Evolutionary conservation across 30 jellyfish, hydroid and myxozoan genomes (phyloP).

Genomic region (Nemopilema nomurai): DNA sequence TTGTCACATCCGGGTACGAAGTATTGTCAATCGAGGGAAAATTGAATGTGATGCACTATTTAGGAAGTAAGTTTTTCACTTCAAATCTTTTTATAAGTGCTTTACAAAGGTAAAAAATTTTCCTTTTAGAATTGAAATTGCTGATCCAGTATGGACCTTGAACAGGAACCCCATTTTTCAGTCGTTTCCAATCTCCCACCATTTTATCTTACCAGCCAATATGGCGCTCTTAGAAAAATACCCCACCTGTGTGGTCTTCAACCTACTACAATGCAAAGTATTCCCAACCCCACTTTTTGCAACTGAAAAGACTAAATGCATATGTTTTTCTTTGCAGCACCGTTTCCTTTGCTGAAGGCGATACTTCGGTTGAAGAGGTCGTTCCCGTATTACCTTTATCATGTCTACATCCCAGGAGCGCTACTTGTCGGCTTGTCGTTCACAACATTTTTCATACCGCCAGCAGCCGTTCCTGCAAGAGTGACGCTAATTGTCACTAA

Average conservation of each 20-base stretch:
- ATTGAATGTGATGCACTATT: conserved; percentile 14
- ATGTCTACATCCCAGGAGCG: conserved; percentile 62
- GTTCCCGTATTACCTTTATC: conserved; percentile 57
- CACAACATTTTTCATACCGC: conserved; percentile 67
- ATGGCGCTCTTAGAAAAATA: background rate
- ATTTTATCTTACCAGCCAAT: too few relatives aligned
- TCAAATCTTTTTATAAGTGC: too few relatives aligned
- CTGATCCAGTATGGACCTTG: too few relatives aligned
- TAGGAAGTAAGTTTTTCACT: background rate
- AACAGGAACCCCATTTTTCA: too few relatives aligned
- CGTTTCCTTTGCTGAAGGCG: conserved; percentile 32
- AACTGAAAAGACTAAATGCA: background rate
- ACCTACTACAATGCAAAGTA: too few relatives aligned
- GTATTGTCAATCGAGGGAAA: conserved; percentile 38
- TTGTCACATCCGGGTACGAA: conserved; percentile 47
- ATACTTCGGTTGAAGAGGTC: conserved; percentile 39
- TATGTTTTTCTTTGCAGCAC: conserved; percentile 12
- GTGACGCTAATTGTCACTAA: conserved; percentile 69
- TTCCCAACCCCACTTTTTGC: background rate
- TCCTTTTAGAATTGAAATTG: too few relatives aligned
- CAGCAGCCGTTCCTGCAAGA: conserved; percentile 72
- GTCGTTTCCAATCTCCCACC: too few relatives aligned
- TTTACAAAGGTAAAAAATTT: too few relatives aligned
- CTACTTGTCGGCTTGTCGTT: conserved; percentile 52
- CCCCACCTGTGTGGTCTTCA: background rate